A percentile compares a stretch with the other conserved stretches of the same genome.
phyloP scores from a whole-genome alignment of 2,888 invertebrate genomes.

The Lepidocyrtoides sp. region DNA sequence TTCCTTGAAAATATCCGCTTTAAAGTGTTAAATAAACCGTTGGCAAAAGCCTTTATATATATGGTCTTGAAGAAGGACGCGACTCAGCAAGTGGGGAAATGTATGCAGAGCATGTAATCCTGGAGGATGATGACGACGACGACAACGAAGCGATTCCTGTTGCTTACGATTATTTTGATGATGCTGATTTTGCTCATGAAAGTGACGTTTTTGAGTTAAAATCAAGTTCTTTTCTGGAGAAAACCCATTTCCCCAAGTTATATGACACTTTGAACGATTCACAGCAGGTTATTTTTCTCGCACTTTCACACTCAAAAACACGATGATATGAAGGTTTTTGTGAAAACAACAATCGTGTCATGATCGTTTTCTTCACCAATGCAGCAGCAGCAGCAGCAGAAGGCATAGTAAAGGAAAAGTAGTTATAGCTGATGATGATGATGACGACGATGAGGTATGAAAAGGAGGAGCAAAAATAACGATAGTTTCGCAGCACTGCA shows the following conservation, averaged over 20 bases:
- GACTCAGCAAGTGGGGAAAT: not conserved
- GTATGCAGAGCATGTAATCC: not conserved
- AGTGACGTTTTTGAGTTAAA: constrained; percentile 58
- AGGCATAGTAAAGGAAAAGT: not conserved
- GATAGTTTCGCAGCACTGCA: constrained; percentile 29
- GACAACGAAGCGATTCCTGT: not conserved
- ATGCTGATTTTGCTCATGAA: constrained; percentile 25
- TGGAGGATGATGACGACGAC: not conserved
- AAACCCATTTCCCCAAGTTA: constrained; percentile 54
- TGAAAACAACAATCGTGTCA: constrained; percentile 20
- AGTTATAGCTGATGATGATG: not conserved
- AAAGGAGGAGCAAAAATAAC: constrained; percentile 6
- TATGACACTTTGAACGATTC: constrained; percentile 72
- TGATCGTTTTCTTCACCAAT: not conserved
- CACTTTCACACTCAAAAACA: not conserved
- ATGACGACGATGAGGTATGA: constrained; percentile 14
- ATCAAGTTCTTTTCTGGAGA: constrained; percentile 44
- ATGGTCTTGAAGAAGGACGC: not conserved
- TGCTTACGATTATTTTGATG: constrained; percentile 16
- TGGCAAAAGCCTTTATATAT: not conserved
- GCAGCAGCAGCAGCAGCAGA: not conserved
- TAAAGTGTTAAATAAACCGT: constrained; percentile 40
- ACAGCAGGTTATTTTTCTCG: constrained; percentile 63
- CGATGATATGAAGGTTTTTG: constrained; percentile 59
- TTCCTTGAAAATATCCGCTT: not conserved